Base-by-base conservation (phyloP, 2,797 vertebrate genomes). In the Myotis daubentonii region DNA sequence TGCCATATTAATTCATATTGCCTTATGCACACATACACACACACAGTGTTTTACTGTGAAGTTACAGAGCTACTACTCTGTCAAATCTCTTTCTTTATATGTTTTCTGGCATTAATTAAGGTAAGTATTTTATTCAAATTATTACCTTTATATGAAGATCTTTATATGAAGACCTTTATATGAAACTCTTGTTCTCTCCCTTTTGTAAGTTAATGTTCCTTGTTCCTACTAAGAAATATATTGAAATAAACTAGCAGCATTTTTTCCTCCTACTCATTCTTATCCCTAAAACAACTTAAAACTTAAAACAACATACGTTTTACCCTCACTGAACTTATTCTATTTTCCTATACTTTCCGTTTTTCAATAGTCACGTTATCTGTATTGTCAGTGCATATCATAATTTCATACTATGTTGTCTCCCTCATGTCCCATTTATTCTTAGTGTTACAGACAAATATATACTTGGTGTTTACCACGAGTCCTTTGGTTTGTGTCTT, bases 251-350 rank as follows among this genome's bases (percentile, higher is more conserved):
- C 12, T 88, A 65, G 11, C 9, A 38, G 36, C 10, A 88, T 49
- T 55, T 89, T 62, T 75, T 49, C 33, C 23, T 49, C 49, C 19
- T 51, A 70, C 22, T 60, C 20, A 68, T 66, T 68, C 13, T 8
- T 75, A 81, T 72, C 8, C 20, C 30, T 82, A 47, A 93, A 93
- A 89, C 11, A 68, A 55, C 47, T 65, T n/a, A n/a, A n/a, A 55
- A 81, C 33, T 51, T 78, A 33, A 82, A 93, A 93, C 47, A 68
- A 41, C 25, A 78, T n/a, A 20, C 8, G 30, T 93, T 88, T 93
- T 66, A 28, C 36, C 88, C 75, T 93, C 66, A 33, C 11, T 62
- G 16, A 94, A 78, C 6, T 60, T 89, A 33, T 11, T 87, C 20
- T 65, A 41, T 72, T 65, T 89, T 70, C 5, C 0, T 49, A 62